Evolutionary conservation across 2,113 vertebrate species (phyloP), one percentile per base, ranked within the genome.

Genomic region (Galbula dea): DNA sequence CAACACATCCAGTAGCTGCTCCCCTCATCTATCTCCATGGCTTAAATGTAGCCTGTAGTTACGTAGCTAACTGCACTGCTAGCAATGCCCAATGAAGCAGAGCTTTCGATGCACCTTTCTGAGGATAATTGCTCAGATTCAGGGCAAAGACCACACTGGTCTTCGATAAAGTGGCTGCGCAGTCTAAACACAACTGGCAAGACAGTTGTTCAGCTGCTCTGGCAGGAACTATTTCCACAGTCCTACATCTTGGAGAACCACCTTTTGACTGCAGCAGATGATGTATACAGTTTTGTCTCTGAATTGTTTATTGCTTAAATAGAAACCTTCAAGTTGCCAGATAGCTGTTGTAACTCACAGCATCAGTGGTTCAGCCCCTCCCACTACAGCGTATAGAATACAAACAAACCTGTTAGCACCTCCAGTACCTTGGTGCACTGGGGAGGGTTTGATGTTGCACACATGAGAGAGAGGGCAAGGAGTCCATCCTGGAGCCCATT

Each of bases 311-410:
- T 17, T 41, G 26, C 16, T 39, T 21, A 24, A 52, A 11, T 13
- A 49, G 66, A 65, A 77, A 34, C 55, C 49, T 43, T 48, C 27
- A 48, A 58, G 34, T 23, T 62, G n/a, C 71, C 81, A n/a, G 57
- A 34, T 24, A 24, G 43, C 65, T 46, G 65, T 22, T 1, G 3
- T 24, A 49, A 34, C 29, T 55, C 45, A 30, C 9, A 46, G 34
- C 20, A 17, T 15, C 54, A 5, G 41, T 18, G 46, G 34, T 30
- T 66, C 51, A 55, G 51, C 23, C 52, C 17, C 3, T 15, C 66
- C 46, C n/a, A 2, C 19, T 21, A 1, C 2, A 6, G 10, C 3
- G 0, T 26, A 19, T 13, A 20, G 41, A 32, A 37, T 34, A 52
- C 51, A 29, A 26, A 54, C 48, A 37, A 34, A 26, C 39, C 11